Percentiles rank a stretch among this genome's conserved stretches.
Conservation (phyloP, 2,113 vertebrate genomes). For the Labeo rohita region DNA sequence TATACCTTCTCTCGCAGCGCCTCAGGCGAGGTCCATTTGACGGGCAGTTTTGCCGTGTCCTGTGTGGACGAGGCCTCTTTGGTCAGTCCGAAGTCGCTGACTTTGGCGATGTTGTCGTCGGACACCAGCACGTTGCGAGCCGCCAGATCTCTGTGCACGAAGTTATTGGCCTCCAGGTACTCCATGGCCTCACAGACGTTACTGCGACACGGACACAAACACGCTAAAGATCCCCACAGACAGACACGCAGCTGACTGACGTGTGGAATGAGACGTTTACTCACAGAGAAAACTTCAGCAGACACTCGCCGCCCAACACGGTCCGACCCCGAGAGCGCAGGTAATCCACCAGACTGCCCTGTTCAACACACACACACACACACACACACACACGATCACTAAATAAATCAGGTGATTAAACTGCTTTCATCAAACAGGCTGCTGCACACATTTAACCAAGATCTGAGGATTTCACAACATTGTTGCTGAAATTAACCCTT, state of each 20-base stretch:
- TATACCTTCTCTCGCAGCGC: slow-evolving; percentile 93
- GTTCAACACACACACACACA: slow-evolving; percentile 33
- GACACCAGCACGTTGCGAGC: slow-evolving; percentile 96
- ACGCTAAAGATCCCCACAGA: background rate
- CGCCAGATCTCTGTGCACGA: slow-evolving; percentile 93
- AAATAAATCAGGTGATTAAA: too few species aligned
- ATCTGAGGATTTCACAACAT: too few species aligned
- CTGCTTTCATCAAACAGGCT: too few species aligned
- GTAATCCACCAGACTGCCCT: slow-evolving; percentile 96
- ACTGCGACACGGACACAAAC: slow-evolving; percentile 66
- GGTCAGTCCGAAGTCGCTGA: slow-evolving; percentile 96
- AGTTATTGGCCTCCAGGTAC: slow-evolving; percentile 93
- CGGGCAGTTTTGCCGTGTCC: slow-evolving; percentile 92
- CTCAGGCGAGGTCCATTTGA: slow-evolving; percentile 95
- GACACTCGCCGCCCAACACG: slow-evolving; percentile 86
- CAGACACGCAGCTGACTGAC: background rate
- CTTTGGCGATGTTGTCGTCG: slow-evolving; percentile 94
- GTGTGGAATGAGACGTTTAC: slow-evolving; percentile 56
- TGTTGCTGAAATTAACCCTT: too few species aligned
- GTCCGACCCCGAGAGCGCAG: slow-evolving; percentile 91
- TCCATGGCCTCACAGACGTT: slow-evolving; percentile 97
- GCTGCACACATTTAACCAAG: too few species aligned
- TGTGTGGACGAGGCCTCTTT: slow-evolving; percentile 92
- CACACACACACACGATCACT: background rate
- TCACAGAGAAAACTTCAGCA: slow-evolving; percentile 92